Percentiles rank a stretch among this genome's conserved stretches.
Evolutionary conservation across 2,113 vertebrate genomes (phyloP).

Genomic region (Lampris incognitus): DNA sequence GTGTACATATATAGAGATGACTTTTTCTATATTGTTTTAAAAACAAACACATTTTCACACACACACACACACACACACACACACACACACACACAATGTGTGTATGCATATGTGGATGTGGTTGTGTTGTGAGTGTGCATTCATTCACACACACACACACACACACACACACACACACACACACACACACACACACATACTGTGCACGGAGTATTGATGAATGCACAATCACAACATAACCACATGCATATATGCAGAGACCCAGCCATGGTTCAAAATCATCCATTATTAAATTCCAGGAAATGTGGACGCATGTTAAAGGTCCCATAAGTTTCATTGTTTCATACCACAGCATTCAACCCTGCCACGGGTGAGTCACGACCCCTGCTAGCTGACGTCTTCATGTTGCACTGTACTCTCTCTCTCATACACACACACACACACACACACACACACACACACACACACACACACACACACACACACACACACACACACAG

Average conservation of each 20-base stretch:
- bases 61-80: background rate
- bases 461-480: conserved; percentile 7
- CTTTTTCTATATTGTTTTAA: no score
- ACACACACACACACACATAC: conserved; percentile 4
- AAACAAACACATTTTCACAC: background rate
- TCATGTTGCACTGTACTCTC: background rate
- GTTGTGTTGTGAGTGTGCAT: no score
- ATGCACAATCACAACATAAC: background rate
- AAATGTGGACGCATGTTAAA: background rate
- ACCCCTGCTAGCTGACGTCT: conserved; percentile 45
- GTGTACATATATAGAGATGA: no score
- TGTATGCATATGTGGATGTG: no score
- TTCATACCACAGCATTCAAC: conserved; percentile 22
- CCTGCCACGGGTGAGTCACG: conserved; percentile 39
- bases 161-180: background rate
- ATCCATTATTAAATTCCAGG: conserved; percentile 28
- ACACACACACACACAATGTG: background rate
- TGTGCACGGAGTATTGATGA: background rate
- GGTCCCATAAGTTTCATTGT: conserved; percentile 27
- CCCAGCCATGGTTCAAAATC: background rate
- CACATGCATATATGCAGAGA: background rate
- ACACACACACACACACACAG: conserved; percentile 5
- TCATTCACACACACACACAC: background rate
- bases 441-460: background rate
- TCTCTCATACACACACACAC: background rate